Base-by-base conservation (phyloP, 1,140 invertebrate genomes). In the Zaprionus davidi region DNA sequence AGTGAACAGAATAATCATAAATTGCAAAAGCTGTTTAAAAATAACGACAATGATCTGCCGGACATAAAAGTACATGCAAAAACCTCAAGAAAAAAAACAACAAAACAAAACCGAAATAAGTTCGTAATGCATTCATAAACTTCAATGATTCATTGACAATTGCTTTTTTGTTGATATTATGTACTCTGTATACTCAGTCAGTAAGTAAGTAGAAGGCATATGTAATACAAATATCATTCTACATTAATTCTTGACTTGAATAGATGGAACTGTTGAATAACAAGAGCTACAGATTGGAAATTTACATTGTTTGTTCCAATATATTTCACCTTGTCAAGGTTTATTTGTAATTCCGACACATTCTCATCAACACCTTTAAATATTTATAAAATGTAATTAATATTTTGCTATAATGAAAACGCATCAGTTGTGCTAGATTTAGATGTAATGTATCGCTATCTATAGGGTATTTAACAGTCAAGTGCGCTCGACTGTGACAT, bases 81-180 rank as follows among this genome's bases (percentile, higher is more conserved):
- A 51, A 13, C 46, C 6, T n/a, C 13, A 51, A 51, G 5, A 51
- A 51, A 13, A 49, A 20, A 22, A 49, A 20, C 4, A 49, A 49
- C 53, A 31, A 31, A 67, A 76, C 57, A 78, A 72, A 38, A 63
- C 9, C 22, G 13, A 46, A 64, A 55, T 64, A 78, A 75, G 53
- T 46, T 41, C 28, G 49, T 53, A 68, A 71, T 24, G 70, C 70
- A 62, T 46, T 34, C 70, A 66, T 73, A 72, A 71, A 63, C 46
- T 46, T 62, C 49, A 80, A 72, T 87, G 83, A 86, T 82, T 86
- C 83, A 87, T 80, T 78, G 80, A 55, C 66, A 76, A 71, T 83
- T 77, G 69, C 63, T 66, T 28, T 28, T 28, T 7, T 28, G 24
- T 28, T 28, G 15, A 38, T 64, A 15, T 5, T 7, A 11, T 22